Evolutionary conservation across 1,140 invertebrate genomes (phyloP).

Genomic region (Ceratosolen fusciceps): DNA sequence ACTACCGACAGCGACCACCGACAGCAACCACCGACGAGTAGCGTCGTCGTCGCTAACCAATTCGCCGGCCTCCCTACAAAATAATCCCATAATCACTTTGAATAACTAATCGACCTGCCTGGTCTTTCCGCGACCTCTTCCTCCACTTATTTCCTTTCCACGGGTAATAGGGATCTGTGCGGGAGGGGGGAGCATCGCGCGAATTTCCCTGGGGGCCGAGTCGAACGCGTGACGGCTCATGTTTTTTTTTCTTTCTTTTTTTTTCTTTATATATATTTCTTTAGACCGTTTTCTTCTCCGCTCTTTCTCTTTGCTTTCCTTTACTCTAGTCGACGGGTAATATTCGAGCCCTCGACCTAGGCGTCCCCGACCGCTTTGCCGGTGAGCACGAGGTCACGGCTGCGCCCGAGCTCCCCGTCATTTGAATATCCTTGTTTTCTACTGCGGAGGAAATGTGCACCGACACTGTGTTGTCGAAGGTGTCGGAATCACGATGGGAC

Average conservation of each 20-base stretch:
- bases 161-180: no score
- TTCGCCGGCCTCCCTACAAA: slow-evolving; percentile 25
- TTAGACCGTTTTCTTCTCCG: no score
- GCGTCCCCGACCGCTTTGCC: background rate
- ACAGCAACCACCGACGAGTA: no score
- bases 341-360: background rate
- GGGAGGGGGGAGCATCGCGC: background rate
- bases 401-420: slow-evolving; percentile 11
- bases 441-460: background rate
- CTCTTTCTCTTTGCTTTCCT: no score
- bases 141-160: background rate
- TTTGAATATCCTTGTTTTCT: background rate
- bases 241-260: background rate
- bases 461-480: no score
- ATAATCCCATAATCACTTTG: slow-evolving; percentile 21
- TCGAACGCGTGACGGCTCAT: slow-evolving; percentile 6
- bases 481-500: background rate
- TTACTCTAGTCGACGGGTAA: no score
- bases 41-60: slow-evolving; percentile 29
- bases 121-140: background rate
- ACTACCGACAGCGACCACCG: slow-evolving; percentile 12
- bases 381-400: slow-evolving; percentile 26
- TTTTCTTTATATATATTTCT: no score
- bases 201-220: slow-evolving; percentile 35
- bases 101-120: slow-evolving; percentile 37